Conservation (phyloP, 2,113 vertebrate species). For the Muscicapa adusta region DNA sequence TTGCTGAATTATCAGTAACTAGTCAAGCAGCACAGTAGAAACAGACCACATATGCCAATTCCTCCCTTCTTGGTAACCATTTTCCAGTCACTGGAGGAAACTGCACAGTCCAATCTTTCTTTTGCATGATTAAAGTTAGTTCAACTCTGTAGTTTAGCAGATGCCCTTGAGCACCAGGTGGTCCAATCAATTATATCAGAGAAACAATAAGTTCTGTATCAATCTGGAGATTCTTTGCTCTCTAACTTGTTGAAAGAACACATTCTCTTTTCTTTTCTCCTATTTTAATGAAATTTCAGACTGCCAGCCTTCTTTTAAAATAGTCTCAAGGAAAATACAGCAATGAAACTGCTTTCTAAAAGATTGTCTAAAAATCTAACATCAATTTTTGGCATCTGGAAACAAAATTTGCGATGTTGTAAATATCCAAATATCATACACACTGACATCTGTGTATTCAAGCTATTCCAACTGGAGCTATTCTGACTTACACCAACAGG, state of each 20-base stretch:
- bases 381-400: background rate
- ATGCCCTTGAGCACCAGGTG: conserved; percentile 56
- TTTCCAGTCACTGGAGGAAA: conserved; percentile 49
- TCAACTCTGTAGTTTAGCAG: conserved; percentile 51
- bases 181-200: conserved; percentile 28
- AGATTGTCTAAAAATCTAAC: background rate
- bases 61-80: conserved; percentile 12
- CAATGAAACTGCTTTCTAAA: background rate
- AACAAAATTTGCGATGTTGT: background rate
- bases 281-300: conserved; percentile 25
- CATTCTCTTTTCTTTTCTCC: background rate
- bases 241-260: conserved; percentile 16
- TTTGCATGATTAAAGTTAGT: conserved; percentile 49
- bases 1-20: conserved; percentile 57
- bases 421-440: background rate
- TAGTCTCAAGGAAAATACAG: background rate
- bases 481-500: background rate
- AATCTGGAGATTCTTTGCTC: background rate
- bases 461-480: background rate
- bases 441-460: background rate
- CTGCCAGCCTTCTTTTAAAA: background rate
- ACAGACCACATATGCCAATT: conserved; percentile 59
- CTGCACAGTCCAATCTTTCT: conserved; percentile 6
- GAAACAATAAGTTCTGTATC: conserved; percentile 41
- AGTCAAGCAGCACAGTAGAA: conserved; percentile 64